These are phyloP conservation scores for Sebastes cheni DNA, from an alignment of 2,797 vertebrate genomes.

Conservation along the genomic window DNA sequence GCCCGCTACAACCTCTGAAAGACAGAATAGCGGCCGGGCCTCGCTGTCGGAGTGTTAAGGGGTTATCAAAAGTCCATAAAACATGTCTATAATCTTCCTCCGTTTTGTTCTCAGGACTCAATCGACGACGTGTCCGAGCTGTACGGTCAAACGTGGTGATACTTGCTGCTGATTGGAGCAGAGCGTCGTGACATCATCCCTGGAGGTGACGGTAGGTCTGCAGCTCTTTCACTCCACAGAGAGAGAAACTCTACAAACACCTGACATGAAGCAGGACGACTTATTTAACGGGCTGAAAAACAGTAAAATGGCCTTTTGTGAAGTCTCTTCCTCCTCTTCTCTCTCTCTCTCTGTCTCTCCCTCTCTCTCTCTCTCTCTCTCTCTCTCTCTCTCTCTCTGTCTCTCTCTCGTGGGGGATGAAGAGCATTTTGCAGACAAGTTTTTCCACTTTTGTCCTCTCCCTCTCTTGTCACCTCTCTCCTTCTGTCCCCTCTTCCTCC, in stretches of 20 bases:
- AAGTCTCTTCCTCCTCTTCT: background rate
- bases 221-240: background rate
- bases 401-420: conserved; percentile 12
- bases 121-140: too few relatives aligned
- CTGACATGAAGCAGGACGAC: background rate
- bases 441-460: conserved; percentile 56
- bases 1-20: too few relatives aligned
- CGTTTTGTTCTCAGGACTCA: too few relatives aligned
- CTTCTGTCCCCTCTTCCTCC: background rate
- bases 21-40: too few relatives aligned
- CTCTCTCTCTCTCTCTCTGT: conserved; percentile 23
- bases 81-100: too few relatives aligned
- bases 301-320: conserved; percentile 4
- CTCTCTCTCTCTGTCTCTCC: too few relatives aligned
- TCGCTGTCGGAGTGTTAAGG: too few relatives aligned
- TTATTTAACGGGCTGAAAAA: conserved; percentile 15
- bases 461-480: conserved; percentile 1
- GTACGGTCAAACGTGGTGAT: too few relatives aligned
- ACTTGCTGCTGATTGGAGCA: background rate
- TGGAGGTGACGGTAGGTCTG: background rate
- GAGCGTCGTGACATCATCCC: background rate
- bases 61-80: rapidly evolving
- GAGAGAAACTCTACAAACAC: background rate
- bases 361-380: background rate
- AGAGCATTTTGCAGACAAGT: conserved; percentile 48